Percentiles rank a stretch among this genome's conserved stretches.
phyloP scores from a whole-genome alignment of 2,888 invertebrate species.

The Monopis laevigella region DNA sequence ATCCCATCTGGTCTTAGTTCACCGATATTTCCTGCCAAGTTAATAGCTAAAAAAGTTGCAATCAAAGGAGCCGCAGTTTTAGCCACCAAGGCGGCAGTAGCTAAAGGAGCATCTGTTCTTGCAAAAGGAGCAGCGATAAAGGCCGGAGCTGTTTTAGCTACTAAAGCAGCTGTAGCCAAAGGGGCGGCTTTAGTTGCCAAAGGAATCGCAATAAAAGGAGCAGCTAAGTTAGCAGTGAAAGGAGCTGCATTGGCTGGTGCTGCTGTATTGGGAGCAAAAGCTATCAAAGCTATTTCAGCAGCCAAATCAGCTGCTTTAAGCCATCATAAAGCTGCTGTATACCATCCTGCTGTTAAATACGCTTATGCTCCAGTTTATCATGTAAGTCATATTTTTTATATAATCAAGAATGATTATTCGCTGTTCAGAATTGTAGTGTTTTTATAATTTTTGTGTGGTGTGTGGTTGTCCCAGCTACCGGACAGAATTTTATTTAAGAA shows the following conservation, averaged over 20 bases:
- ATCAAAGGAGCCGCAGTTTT: constrained; percentile 11
- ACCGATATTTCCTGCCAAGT: constrained; percentile 21
- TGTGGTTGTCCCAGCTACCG: too few relatives aligned
- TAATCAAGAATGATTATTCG: too few relatives aligned
- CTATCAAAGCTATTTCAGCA: constrained; percentile 11
- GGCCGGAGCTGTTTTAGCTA: constrained; percentile 14
- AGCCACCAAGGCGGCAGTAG: constrained; percentile 20
- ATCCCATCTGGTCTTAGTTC: constrained; percentile 26
- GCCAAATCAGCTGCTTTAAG: constrained; percentile 6
- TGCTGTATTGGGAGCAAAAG: constrained; percentile 14
- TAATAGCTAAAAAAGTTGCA: constrained; percentile 18
- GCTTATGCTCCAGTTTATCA: constrained; percentile 4
- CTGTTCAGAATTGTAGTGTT: too few relatives aligned
- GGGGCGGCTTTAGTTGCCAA: constrained; percentile 18
- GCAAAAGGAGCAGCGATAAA: constrained; percentile 16
- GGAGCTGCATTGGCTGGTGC: constrained; percentile 15
- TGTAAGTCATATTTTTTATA: constrained; percentile 1
- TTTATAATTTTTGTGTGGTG: too few relatives aligned
- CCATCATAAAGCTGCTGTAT: constrained; percentile 11
- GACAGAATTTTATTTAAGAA: too few relatives aligned
- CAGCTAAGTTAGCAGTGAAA: constrained; percentile 18
- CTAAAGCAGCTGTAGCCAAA: constrained; percentile 22
- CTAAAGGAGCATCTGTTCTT: constrained; percentile 20
- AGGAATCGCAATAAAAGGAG: constrained; percentile 16
- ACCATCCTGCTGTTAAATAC: neutral